Conservation (phyloP, 2,797 vertebrate genomes). For the Aythya fuligula region DNA sequence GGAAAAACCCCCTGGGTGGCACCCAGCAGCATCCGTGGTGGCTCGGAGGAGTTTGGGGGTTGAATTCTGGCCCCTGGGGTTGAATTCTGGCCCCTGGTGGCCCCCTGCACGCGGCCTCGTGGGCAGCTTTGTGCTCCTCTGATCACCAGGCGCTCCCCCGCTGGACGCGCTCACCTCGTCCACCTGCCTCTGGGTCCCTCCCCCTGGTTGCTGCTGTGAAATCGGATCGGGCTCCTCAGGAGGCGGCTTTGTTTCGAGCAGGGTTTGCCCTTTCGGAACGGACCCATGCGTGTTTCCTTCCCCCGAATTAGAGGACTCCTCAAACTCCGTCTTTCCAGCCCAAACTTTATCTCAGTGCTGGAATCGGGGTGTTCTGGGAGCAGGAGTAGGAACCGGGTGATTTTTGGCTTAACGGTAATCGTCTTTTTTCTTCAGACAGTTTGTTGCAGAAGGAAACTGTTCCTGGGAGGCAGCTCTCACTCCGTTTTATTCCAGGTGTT, state of each 20-base stretch:
- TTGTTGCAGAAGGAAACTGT: background rate
- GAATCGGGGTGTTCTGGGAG: background rate
- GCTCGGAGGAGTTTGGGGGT: background rate
- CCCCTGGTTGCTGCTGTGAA: background rate
- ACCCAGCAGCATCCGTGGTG: background rate
- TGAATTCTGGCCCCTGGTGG: constrained; percentile 4
- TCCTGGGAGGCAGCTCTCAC: background rate
- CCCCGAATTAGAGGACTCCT: background rate
- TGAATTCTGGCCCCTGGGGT: background rate
- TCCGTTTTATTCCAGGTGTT: background rate
- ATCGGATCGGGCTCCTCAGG: rapidly evolving
- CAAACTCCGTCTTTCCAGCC: background rate
- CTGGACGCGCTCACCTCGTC: background rate
- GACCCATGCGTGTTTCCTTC: background rate
- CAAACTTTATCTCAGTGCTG: background rate
- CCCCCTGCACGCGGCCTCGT: background rate
- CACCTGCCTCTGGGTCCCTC: background rate
- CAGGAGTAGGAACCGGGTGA: background rate
- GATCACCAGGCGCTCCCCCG: background rate
- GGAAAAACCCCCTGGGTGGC: background rate
- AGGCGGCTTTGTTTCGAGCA: background rate
- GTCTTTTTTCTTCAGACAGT: background rate
- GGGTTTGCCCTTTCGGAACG: background rate
- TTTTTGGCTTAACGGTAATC: background rate
- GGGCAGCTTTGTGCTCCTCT: background rate